Evolutionary conservation across 2,113 vertebrate genomes (phyloP).

Genomic region (Anhinga anhinga): DNA sequence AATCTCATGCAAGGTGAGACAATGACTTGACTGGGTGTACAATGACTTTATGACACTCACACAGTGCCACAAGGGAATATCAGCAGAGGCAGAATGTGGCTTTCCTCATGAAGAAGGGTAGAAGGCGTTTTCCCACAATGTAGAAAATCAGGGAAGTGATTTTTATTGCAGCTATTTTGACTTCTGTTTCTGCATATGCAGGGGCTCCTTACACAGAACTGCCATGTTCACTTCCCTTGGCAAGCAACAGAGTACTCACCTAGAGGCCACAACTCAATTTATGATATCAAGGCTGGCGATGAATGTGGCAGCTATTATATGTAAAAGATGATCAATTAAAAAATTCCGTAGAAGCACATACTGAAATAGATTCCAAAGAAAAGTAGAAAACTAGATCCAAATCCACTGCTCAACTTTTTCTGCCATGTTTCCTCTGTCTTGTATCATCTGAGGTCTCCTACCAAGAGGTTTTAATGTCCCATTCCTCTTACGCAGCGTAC

Average conservation of each 20-base stretch:
- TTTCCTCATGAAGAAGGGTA: background rate
- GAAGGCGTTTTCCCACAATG: background rate
- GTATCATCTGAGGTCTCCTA: background rate
- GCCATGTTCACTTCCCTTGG: background rate
- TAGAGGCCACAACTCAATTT: background rate
- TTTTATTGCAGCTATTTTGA: background rate
- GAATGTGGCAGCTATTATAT: background rate
- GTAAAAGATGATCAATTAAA: background rate
- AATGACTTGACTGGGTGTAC: background rate
- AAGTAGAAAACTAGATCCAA: background rate
- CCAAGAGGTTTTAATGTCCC: background rate
- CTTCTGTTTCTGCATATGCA: background rate
- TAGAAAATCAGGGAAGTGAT: background rate
- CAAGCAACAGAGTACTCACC: background rate
- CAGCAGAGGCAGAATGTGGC: rapidly evolving
- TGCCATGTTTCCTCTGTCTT: background rate
- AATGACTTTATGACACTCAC: background rate
- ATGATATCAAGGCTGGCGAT: rapidly evolving
- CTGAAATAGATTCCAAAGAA: background rate
- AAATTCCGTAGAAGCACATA: background rate
- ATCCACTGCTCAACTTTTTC: background rate
- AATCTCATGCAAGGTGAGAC: background rate
- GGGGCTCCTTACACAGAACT: background rate
- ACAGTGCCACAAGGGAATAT: background rate
- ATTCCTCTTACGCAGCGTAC: background rate